Conservation (phyloP, 2,888 invertebrate genomes). For the Panopea generosa region DNA sequence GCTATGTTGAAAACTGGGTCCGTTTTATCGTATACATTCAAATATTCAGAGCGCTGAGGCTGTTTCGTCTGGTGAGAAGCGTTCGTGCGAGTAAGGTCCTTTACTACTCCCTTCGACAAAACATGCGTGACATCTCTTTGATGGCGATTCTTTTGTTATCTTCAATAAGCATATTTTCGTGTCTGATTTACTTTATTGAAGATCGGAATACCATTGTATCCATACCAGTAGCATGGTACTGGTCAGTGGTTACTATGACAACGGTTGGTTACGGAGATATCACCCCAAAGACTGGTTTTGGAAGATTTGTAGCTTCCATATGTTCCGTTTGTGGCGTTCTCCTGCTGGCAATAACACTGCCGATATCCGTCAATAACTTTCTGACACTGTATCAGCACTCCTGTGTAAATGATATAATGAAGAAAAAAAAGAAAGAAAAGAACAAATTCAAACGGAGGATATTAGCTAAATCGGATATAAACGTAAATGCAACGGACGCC, state of each 20-base stretch:
- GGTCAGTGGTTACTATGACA: constrained; percentile 65
- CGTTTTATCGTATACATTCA: constrained; percentile 49
- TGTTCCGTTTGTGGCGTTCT: constrained; percentile 59
- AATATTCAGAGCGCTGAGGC: constrained; percentile 52
- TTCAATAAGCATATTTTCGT: constrained; percentile 48
- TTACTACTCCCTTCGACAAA: constrained; percentile 44
- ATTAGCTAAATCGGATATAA: background rate
- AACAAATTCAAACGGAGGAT: background rate
- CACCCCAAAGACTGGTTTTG: constrained; percentile 44
- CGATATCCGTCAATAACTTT: constrained; percentile 67
- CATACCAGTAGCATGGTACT: constrained; percentile 61
- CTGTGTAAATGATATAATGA: constrained; percentile 36
- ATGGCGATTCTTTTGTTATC: constrained; percentile 48
- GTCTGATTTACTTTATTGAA: constrained; percentile 60
- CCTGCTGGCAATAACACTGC: constrained; percentile 57
- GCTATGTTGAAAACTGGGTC: constrained; percentile 42
- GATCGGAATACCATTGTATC: constrained; percentile 25
- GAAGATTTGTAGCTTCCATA: constrained; percentile 40
- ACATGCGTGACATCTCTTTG: constrained; percentile 46
- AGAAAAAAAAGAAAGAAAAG: constrained; percentile 15
- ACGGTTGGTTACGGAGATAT: constrained; percentile 68
- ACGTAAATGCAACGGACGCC: no score
- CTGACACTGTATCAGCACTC: constrained; percentile 58
- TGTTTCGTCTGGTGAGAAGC: constrained; percentile 53
- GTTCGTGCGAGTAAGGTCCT: constrained; percentile 58